phyloP scores from a whole-genome alignment of 1,140 invertebrate species.

The Asobara japonica region DNA sequence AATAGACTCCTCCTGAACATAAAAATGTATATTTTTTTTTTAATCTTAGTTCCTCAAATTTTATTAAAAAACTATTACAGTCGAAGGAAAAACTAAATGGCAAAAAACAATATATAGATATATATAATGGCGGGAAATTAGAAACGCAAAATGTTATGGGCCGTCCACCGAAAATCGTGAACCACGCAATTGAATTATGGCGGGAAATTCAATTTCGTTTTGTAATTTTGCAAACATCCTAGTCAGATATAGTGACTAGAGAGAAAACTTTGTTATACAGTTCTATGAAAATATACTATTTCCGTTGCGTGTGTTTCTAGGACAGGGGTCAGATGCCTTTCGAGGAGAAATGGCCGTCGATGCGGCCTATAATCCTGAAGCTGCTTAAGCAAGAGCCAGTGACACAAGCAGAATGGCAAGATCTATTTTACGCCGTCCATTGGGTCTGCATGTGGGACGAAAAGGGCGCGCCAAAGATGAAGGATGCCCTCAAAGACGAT shows the following conservation, averaged over 20 bases:
- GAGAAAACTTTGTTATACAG: background rate
- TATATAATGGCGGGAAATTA: no score
- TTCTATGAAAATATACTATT: conserved; percentile 14
- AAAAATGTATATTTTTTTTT: no score
- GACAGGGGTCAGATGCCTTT: conserved; percentile 75
- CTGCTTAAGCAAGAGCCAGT: conserved; percentile 92
- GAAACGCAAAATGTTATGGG: no score
- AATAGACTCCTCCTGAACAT: no score
- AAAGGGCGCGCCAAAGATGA: conserved; percentile 88
- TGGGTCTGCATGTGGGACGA: conserved; percentile 96
- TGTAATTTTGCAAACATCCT: no score
- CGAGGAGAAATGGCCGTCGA: conserved; percentile 95
- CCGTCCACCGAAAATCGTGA: no score
- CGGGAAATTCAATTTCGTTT: no score
- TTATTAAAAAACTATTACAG: no score
- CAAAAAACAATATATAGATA: no score
- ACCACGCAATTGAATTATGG: no score
- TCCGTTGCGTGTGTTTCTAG: conserved; percentile 45
- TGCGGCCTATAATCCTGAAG: conserved; percentile 93
- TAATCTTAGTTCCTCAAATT: no score
- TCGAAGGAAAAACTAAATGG: no score
- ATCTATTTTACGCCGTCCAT: conserved; percentile 95
- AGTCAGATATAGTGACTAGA: background rate
- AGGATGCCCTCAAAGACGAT: conserved; percentile 89
- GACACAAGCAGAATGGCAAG: conserved; percentile 95